Conservation (phyloP, 37 sponge, comb jelly and placozoan species). For the Chondrosia reniformis region DNA sequence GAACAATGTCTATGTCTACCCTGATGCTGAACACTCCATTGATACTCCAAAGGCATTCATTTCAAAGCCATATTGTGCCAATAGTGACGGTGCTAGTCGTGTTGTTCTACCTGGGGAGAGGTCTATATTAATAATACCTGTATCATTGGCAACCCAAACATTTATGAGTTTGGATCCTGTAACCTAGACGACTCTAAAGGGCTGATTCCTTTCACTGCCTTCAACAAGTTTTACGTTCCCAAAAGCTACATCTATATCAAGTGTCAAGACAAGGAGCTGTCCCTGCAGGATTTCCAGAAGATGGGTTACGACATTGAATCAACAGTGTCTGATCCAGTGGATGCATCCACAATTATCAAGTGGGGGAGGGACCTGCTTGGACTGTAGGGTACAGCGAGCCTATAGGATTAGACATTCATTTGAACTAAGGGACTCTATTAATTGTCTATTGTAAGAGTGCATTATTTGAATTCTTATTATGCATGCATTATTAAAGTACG, state of each 20-base stretch:
- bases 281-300: conserved; percentile 31
- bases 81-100: conserved; percentile 35
- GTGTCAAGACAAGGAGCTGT: conserved; percentile 16
- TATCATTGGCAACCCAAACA: conserved; percentile 41
- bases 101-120: conserved; percentile 46
- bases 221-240: conserved; percentile 50
- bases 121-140: conserved; percentile 52
- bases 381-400: conserved; percentile 6
- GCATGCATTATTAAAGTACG: no score
- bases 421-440: no score
- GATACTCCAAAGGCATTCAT: not conserved
- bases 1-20: conserved; percentile 46
- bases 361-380: conserved; percentile 45
- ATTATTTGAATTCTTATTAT: no score
- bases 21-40: conserved; percentile 18
- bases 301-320: conserved; percentile 49
- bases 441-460: no score
- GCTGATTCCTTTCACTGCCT: conserved; percentile 41
- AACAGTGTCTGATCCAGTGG: conserved; percentile 18
- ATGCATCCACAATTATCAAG: conserved; percentile 1
- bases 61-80: conserved; percentile 37
- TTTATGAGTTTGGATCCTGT: conserved; percentile 37
- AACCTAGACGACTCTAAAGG: conserved; percentile 16
- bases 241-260: conserved; percentile 30
- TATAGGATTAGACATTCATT: no score